These are phyloP conservation scores for Lepisosteus oculatus DNA, from an alignment of 2,113 vertebrate genomes.

Conservation along the genomic window DNA sequence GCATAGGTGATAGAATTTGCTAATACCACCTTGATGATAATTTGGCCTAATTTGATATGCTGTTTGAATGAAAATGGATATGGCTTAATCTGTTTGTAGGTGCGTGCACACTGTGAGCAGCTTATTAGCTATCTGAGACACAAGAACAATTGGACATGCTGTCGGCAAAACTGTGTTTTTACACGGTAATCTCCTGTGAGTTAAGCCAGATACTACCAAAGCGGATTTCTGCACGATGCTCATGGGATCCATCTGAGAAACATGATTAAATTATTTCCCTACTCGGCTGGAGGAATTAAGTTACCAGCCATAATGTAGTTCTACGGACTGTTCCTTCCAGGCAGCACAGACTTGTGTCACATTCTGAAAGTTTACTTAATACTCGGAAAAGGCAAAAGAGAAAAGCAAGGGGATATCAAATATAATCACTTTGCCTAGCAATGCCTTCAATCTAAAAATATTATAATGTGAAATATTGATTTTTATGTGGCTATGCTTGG, in stretches of 20 bases:
- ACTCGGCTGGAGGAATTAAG: conserved; percentile 89
- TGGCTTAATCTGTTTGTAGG: conserved; percentile 8
- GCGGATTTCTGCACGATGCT: conserved; percentile 77
- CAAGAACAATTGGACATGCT: conserved; percentile 43
- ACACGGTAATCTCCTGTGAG: conserved; percentile 72
- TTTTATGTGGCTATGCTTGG: conserved; percentile 59
- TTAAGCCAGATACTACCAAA: conserved; percentile 69
- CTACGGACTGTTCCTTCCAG: conserved; percentile 49
- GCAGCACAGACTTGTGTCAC: neutral
- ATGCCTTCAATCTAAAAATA: conserved; percentile 50
- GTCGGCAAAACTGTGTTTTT: conserved; percentile 34
- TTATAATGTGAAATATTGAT: conserved; percentile 60
- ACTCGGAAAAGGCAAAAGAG: neutral
- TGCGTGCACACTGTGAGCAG: conserved; percentile 15
- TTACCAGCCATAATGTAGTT: conserved; percentile 85
- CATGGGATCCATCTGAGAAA: conserved; percentile 84
- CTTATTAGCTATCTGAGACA: conserved; percentile 54
- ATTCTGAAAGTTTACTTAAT: neutral
- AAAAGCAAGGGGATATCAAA: neutral
- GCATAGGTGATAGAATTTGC: too few relatives aligned
- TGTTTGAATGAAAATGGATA: conserved; percentile 14
- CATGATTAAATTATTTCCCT: conserved; percentile 93
- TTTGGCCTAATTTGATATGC: conserved; percentile 9
- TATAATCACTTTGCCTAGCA: conserved; percentile 6
- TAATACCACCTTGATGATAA: too few relatives aligned